Base-by-base conservation (phyloP, 2,797 vertebrate genomes). In the Aeoliscus strigatus region DNA sequence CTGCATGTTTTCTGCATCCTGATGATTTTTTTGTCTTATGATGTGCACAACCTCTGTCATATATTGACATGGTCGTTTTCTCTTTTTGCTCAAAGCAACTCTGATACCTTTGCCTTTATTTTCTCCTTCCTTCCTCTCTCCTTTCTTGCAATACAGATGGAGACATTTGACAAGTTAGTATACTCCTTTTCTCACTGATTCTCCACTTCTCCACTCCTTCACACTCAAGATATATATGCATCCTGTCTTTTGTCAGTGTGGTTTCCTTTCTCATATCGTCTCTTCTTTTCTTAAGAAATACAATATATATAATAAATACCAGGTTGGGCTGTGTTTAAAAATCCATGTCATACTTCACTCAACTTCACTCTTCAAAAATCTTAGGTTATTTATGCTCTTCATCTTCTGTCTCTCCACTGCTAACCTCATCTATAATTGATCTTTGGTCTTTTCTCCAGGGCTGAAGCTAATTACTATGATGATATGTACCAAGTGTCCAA, bases 101-200 rank as follows among this genome's bases (percentile, higher is more conserved):
- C n/a, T 84, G 71, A 82, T 28, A 65, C 48, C 45, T 16, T 59
- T 25, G 51, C 9, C 78, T 55, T 80, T 37, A 53, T 48, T 77
- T 51, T 80, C 55, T 79, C 43, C 78, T 66, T 51, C 26, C 9
- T 60, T 38, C 10, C 73, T 63, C 70, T 48, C 57, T 72, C 10
- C 75, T 63, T 71, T 48, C 56, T 71, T 66, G 75, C 49, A 79
- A 70, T 62, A 77, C 92, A 97, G 94, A 86, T 90, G 92, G 92
- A 95, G 87, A 84, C 76, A 81, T 76, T 82, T 83, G 92, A 94
- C 87, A 97, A 99, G 96, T 99, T 90, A 97, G 95, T 99, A 94
- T 86, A 82, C 52, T 34, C 83, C 65, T 58, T 37, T 33, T 54
- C 30, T 6, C 12, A 12, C 47, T 47, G 13, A 32, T 25, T 3